Base-by-base conservation (phyloP, 2,888 invertebrate genomes). In the Cryptophagus acutangulus region DNA sequence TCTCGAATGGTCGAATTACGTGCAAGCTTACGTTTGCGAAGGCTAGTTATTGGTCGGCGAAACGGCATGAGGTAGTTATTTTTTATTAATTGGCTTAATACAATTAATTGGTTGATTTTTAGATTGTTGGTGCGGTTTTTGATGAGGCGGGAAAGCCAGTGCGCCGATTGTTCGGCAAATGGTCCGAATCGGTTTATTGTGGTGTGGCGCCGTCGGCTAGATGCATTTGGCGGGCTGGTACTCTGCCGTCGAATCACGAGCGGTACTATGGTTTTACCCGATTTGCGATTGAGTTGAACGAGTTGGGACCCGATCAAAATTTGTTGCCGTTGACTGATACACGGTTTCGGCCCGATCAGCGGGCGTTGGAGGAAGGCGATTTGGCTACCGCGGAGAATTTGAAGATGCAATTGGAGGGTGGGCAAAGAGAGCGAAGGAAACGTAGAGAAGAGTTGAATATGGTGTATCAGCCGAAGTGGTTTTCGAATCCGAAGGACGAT, bases 201-300 rank as follows among this genome's bases (percentile, higher is more conserved):
- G 85, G 84, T 1, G 79, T 83, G 49, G 77, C 84, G 43, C 79
- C 84, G 43, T 73, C 81, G 41, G 84, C 84, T 1, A 70, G 79
- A 45, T 84, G 84, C 55, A 76, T 88, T 30, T 89, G 88, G 87
- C 69, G 87, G 45, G 85, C 85, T 36, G 87, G 87, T 33, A 80
- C 85, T 1, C 81, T 88, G 79, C 87, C 88, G 0, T 82, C 85
- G 10, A 84, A 88, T 52, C 79, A 82, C 66, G 84, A 86, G 61
- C 59, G 81, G 40, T 89, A 87, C 70, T 89, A 88, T 69, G 88
- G 88, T 2, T 89, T 89, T 71, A 86, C 88, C 2, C 72, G 84
- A 51, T 88, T 88, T 71, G 87, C 89, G 17, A 86, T 87, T 69
- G 87, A 88, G 63, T 73, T 89, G 40, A 89, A 89, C 68, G 88